Percentiles rank a stretch among this genome's conserved stretches.
These are phyloP conservation scores for Chionomys nivalis DNA, from an alignment of 2,113 vertebrate genomes.

Conservation along the genomic window DNA sequence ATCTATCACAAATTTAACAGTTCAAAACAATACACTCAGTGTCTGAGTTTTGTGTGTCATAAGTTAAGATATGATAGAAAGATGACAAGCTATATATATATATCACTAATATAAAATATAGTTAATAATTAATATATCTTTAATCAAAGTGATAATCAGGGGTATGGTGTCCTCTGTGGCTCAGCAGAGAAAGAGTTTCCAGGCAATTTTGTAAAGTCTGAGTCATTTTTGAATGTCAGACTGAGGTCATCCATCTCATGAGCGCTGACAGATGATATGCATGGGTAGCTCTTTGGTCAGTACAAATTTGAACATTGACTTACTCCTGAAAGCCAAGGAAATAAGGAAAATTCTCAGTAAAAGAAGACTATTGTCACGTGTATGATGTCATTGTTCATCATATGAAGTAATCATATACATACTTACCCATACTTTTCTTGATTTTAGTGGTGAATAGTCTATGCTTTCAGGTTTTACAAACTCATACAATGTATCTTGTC, in stretches of 20 bases:
- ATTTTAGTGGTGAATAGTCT: neutral
- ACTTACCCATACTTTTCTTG: neutral
- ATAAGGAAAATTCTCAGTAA: neutral
- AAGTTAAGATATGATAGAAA: neutral
- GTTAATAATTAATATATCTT: neutral
- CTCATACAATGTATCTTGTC: neutral
- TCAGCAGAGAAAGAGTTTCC: neutral
- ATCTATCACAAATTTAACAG: neutral
- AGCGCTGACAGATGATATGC: neutral
- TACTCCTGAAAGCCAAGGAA: neutral
- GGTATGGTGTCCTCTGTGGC: neutral
- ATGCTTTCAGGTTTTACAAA: neutral
- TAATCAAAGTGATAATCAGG: neutral
- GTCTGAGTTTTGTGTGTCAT: neutral
- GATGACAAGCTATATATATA: neutral
- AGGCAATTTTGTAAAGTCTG: neutral
- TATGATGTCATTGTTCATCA: neutral
- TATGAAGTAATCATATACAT: neutral
- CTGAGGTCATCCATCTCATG: neutral
- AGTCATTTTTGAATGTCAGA: neutral
- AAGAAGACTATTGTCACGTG: rapidly evolving
- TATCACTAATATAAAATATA: neutral
- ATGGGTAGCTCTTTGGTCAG: neutral
- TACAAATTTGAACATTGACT: neutral
- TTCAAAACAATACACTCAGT: neutral